Evolutionary conservation across 2,113 vertebrate species (phyloP).

Genomic region (Melozone crissalis): DNA sequence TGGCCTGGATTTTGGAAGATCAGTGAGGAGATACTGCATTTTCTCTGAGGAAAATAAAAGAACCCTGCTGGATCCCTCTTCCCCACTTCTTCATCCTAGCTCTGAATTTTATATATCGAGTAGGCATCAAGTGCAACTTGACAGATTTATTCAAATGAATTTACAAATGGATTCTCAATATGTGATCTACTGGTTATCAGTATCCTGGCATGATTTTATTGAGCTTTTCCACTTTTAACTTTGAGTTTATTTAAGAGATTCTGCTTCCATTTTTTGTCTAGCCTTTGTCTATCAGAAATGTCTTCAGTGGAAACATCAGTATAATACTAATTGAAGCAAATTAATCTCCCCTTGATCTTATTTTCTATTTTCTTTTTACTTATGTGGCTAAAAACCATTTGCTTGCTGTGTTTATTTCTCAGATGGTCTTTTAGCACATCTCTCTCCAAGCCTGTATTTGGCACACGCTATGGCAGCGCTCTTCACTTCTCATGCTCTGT

Average conservation of each 20-base stretch:
- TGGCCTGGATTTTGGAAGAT: neutral
- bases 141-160: neutral
- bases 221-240: neutral
- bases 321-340: neutral
- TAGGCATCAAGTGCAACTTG: neutral
- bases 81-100: neutral
- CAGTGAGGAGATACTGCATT: neutral
- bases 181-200: neutral
- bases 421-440: neutral
- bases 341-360: neutral
- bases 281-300: neutral
- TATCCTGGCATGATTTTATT: neutral
- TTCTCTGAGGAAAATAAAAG: neutral
- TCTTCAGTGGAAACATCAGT: neutral
- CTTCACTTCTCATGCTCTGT: neutral
- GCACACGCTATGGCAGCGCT: neutral
- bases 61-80: neutral
- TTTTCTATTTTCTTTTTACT: constrained; percentile 9
- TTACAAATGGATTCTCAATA: neutral
- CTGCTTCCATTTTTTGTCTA: neutral
- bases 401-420: neutral
- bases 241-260: neutral
- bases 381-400: neutral
- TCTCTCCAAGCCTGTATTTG: neutral
- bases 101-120: neutral